Percentiles rank a stretch among this genome's conserved stretches.
These are phyloP conservation scores for Aix galericulata DNA, from an alignment of 2,113 vertebrate species.

Conservation along the genomic window DNA sequence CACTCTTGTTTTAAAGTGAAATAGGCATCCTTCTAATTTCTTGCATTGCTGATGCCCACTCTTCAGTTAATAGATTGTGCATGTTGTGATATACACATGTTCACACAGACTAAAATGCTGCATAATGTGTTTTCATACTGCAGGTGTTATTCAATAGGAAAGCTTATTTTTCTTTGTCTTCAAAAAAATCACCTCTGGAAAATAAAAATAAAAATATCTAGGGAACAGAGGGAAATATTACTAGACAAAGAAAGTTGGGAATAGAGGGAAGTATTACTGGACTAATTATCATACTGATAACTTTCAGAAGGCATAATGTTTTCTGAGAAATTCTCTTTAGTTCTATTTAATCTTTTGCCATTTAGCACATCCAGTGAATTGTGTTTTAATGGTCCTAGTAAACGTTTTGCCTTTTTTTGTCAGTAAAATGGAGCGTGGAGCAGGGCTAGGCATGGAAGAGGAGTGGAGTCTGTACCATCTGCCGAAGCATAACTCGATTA, in stretches of 20 bases:
- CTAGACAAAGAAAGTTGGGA: neutral
- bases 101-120: neutral
- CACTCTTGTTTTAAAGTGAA: neutral
- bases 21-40: neutral
- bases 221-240: neutral
- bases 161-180: neutral
- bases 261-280: neutral
- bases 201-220: neutral
- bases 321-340: neutral
- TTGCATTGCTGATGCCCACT: neutral
- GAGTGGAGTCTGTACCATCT: conserved; percentile 1
- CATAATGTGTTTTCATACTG: neutral
- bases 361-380: neutral
- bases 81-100: neutral
- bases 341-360: neutral
- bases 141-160: neutral
- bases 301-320: neutral
- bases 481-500: conserved; percentile 26
- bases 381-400: neutral
- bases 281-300: neutral
- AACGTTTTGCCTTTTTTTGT: neutral
- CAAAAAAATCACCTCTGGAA: neutral
- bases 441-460: neutral
- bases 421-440: neutral
- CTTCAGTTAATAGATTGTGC: neutral